These are phyloP conservation scores for Trogon surrucura DNA, from an alignment of 2,113 vertebrate species.

Conservation along the genomic window DNA sequence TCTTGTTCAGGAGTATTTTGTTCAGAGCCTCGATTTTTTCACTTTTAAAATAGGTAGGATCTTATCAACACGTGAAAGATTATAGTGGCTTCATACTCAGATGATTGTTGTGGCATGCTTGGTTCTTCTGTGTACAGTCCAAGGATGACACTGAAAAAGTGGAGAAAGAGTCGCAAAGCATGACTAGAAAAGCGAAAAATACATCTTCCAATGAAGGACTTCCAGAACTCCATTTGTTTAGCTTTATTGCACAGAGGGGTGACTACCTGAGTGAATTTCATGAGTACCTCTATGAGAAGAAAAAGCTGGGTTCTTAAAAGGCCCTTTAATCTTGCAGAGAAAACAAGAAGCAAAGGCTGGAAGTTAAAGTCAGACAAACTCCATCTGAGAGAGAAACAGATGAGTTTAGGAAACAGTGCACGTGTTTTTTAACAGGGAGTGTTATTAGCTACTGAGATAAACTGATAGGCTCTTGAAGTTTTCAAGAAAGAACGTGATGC, in stretches of 20 bases:
- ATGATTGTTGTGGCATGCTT: not conserved
- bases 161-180: not conserved
- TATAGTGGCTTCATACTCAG: not conserved
- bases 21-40: not conserved
- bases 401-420: not conserved
- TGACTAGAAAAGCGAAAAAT: not conserved
- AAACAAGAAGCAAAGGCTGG: not conserved
- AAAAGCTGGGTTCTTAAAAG: not conserved
- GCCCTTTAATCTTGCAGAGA: not conserved
- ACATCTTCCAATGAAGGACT: not conserved
- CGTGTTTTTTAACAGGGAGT: not conserved
- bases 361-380: not conserved
- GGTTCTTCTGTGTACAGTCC: not conserved
- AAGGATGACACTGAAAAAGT: not conserved
- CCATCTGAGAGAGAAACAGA: not conserved
- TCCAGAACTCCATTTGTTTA: not conserved
- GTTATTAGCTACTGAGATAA: not conserved
- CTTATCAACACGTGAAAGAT: not conserved
- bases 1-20: not conserved
- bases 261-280: not conserved
- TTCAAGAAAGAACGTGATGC: not conserved
- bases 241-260: not conserved
- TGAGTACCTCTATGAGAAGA: not conserved
- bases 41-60: not conserved
- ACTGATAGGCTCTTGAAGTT: not conserved